Conservation (phyloP, 2,797 vertebrate species). For the Falco concolor region DNA sequence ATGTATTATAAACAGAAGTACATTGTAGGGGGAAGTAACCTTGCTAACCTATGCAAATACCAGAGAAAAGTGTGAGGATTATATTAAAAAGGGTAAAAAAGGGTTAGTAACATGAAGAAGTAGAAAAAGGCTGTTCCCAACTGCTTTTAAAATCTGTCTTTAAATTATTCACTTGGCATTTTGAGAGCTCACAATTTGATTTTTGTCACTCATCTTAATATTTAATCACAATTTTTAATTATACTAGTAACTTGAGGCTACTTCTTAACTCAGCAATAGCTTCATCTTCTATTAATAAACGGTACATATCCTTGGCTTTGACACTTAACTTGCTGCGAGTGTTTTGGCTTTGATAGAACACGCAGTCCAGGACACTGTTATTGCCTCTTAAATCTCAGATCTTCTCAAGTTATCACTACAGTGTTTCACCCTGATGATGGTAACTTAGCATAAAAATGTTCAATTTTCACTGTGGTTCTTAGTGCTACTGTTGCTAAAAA, state of each 20-base stretch:
- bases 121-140: background rate
- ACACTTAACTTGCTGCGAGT: slow-evolving; percentile 15
- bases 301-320: background rate
- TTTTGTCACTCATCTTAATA: slow-evolving; percentile 34
- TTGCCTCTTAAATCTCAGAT: slow-evolving; percentile 12
- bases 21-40: background rate
- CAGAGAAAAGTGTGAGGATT: background rate
- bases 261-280: slow-evolving; percentile 31
- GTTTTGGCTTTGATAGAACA: slow-evolving; percentile 19
- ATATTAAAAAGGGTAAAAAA: background rate
- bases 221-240: slow-evolving; percentile 56
- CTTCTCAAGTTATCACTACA: slow-evolving; percentile 18
- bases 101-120: background rate
- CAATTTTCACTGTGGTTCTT: background rate
- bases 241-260: slow-evolving; percentile 27
- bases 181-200: slow-evolving; percentile 1
- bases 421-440: background rate
- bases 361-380: background rate
- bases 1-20: background rate
- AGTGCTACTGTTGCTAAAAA: slow-evolving; percentile 20
- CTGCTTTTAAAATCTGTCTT: background rate
- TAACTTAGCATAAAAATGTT: background rate
- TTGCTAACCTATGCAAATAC: background rate
- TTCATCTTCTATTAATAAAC: slow-evolving; percentile 52
- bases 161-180: slow-evolving; percentile 18